Evolutionary conservation across 23 tunicate species (phyloP).

Genomic region (Diplosoma virens): DNA sequence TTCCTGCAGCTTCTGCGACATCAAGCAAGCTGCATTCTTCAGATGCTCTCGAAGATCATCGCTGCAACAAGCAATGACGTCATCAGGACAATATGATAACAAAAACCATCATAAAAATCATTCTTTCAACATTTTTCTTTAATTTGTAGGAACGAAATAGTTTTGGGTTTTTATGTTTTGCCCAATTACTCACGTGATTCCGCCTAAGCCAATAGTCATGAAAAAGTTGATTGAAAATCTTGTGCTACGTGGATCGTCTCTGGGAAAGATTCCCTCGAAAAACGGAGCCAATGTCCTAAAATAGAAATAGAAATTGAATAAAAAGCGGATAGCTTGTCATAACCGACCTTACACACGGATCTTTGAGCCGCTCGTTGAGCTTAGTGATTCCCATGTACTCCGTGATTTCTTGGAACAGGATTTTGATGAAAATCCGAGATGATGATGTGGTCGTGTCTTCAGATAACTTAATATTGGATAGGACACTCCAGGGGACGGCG

Average conservation of each 20-base stretch:
- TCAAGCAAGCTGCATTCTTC: slow-evolving; percentile 23
- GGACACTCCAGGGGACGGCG: slow-evolving; percentile 83
- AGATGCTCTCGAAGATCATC: slow-evolving; percentile 86
- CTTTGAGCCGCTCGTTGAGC: slow-evolving; percentile 73
- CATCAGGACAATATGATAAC: too few species aligned
- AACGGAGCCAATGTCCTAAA: slow-evolving; percentile 86
- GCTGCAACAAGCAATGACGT: slow-evolving; percentile 5
- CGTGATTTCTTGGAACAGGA: slow-evolving; percentile 81
- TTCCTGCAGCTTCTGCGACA: slow-evolving; percentile 69
- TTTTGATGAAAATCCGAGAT: slow-evolving; percentile 86
- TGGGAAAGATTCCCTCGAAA: slow-evolving; percentile 90
- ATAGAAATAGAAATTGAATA: background rate
- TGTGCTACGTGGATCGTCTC: slow-evolving; percentile 81
- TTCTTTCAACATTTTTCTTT: too few species aligned
- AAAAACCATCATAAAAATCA: too few species aligned
- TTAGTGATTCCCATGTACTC: slow-evolving; percentile 87
- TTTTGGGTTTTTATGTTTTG: too few species aligned
- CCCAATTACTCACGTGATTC: slow-evolving; percentile 92
- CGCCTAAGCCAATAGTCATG: slow-evolving; percentile 89
- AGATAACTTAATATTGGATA: slow-evolving; percentile 60
- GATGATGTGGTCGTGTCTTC: slow-evolving; percentile 91
- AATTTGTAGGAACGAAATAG: too few species aligned
- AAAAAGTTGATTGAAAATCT: slow-evolving; percentile 96
- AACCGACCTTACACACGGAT: slow-evolving; percentile 37
- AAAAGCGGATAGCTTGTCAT: background rate